Conservation (phyloP, 2,113 vertebrate species). For the Phrynocephalus versicolor region DNA sequence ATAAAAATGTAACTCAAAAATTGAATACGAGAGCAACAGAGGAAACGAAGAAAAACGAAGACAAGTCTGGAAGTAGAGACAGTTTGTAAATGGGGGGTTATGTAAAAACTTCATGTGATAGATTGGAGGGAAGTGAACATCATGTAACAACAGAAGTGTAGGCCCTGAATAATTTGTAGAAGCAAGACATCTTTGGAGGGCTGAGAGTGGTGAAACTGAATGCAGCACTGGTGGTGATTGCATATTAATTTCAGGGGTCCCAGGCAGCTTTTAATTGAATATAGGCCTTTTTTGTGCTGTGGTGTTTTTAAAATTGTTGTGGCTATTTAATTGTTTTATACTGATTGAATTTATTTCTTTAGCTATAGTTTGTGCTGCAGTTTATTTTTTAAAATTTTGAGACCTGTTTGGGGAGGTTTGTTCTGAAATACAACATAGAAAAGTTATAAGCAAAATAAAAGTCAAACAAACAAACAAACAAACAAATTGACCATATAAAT, state of each 20-base stretch:
- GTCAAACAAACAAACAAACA: too few relatives aligned
- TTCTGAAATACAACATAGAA: not conserved
- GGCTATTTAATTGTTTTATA: not conserved
- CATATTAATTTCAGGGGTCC: not conserved
- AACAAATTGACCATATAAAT: not conserved
- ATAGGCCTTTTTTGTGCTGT: not conserved
- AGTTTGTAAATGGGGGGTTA: not conserved
- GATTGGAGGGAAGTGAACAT: not conserved
- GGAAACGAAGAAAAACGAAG: not conserved
- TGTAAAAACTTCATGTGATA: not conserved
- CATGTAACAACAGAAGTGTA: not conserved
- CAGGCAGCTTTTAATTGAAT: not conserved
- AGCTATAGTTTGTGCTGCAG: not conserved
- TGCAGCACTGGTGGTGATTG: not conserved
- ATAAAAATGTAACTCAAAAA: too few relatives aligned
- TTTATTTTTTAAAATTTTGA: not conserved
- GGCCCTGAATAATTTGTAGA: not conserved
- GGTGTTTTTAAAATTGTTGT: not conserved
- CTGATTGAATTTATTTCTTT: not conserved
- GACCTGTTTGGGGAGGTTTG: not conserved
- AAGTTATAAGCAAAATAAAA: not conserved
- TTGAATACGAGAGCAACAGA: not conserved
- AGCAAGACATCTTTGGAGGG: not conserved
- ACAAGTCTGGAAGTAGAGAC: not conserved
- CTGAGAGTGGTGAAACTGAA: not conserved